Base-by-base conservation (phyloP, 2,888 invertebrate genomes). In the Phaonia tiefii region DNA sequence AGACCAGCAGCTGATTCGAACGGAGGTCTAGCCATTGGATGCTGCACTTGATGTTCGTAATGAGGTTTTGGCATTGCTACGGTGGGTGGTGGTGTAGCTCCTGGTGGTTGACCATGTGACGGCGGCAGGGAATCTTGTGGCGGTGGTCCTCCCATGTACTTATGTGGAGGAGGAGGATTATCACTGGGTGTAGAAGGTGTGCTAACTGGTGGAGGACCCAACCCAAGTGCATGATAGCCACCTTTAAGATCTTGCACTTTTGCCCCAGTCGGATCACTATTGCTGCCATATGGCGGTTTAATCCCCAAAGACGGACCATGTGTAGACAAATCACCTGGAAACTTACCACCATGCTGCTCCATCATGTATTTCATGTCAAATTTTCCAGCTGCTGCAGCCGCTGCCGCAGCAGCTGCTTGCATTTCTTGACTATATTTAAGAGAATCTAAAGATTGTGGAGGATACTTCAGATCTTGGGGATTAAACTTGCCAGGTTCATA, bases 401-500 rank as follows among this genome's bases (percentile, higher is more conserved):
- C 88, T 0, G 86, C 88, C 0, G 86, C 88, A 1, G 89, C 88
- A 11, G 87, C 89, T n/a, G 87, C 89, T 58, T 89, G 89, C 85
- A 90, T 88, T 74, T 90, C 90, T 75, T 90, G 90, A 39, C 87
- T 88, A 70, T 90, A 90, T 71, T 90, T 90, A 31, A 90, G 85
- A 2, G 88, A 85, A 66, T 90, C 91, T 58, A 89, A 81, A 20
- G 63, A 11, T 1, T 86, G 86, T 1, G 87, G 86, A 10, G 89
- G 88, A 92, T 86, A 93, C 87, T 92, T 93, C 91, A 91, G 85
- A 66, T 91, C 91, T 67, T 89, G 88, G 3, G 88, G 85, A n/a
- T 85, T 70, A 77, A 89, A 90, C 80, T 90, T 90, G 60, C 85
- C 86, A 44, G 84, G 82, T 75, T 87, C 87, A 74, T 88, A 90